Evolutionary conservation across 2,113 vertebrate genomes (phyloP).

Genomic region (Microtus ochrogaster): DNA sequence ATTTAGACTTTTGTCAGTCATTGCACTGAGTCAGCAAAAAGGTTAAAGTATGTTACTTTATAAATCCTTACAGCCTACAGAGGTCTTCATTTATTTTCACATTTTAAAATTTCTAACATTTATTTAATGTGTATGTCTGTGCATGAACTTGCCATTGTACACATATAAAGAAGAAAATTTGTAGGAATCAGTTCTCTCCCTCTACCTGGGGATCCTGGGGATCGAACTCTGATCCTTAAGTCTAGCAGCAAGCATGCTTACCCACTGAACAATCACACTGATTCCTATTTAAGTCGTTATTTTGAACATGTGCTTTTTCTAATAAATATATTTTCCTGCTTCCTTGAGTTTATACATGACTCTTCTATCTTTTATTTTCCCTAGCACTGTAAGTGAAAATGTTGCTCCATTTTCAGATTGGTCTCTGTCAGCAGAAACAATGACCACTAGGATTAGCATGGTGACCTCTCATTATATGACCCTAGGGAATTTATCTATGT

Average conservation of each 20-base stretch:
- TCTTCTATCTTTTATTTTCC: background rate
- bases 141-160: background rate
- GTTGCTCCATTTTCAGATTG: background rate
- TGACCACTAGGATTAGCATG: background rate
- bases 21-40: background rate
- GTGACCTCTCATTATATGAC: background rate
- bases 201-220: rapidly evolving
- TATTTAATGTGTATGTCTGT: background rate
- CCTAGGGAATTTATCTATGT: background rate
- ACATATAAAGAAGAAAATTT: background rate
- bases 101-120: background rate
- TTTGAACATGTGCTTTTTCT: background rate
- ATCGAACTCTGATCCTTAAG: background rate
- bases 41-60: background rate
- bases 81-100: background rate
- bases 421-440: background rate
- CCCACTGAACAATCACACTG: no score
- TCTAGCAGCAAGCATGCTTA: background rate
- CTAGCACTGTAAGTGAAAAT: background rate
- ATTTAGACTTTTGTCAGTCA: background rate
- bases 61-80: background rate
- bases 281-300: background rate
- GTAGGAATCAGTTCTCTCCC: background rate
- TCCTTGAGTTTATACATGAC: background rate
- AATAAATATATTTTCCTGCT: background rate